Evolutionary conservation across 2,888 invertebrate species (phyloP).

Genomic region (Fragum sueziense): DNA sequence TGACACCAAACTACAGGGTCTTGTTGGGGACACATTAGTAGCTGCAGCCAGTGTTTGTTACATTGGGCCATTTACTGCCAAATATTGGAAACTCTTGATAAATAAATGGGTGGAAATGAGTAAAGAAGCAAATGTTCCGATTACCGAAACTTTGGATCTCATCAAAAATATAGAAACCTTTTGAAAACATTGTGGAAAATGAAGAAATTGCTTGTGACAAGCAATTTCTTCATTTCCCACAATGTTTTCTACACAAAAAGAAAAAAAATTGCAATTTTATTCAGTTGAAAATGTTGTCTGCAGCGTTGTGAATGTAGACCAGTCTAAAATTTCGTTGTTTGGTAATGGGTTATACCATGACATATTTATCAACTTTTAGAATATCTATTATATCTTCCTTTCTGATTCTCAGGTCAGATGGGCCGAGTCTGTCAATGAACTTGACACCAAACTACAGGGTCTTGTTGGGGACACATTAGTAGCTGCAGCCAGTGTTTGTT

Average conservation of each 20-base stretch:
- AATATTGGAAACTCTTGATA: conserved; percentile 75
- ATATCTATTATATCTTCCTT: neutral
- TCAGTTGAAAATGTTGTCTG: too few species aligned
- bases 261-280: too few species aligned
- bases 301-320: too few species aligned
- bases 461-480: conserved; percentile 81
- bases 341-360: too few species aligned
- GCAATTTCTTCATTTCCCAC: neutral
- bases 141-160: conserved; percentile 76
- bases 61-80: conserved; percentile 79
- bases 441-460: conserved; percentile 78
- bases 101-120: conserved; percentile 73
- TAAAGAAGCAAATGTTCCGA: conserved; percentile 70
- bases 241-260: conserved; percentile 11
- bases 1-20: conserved; percentile 76
- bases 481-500: conserved; percentile 79
- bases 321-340: too few species aligned
- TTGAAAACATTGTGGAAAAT: too few species aligned
- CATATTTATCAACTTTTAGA: too few species aligned
- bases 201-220: neutral
- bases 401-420: conserved; percentile 75
- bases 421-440: conserved; percentile 77
- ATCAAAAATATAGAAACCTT: conserved; percentile 76
- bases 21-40: conserved; percentile 81
- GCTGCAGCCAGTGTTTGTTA: conserved; percentile 80